Percentiles rank a stretch among this genome's conserved stretches.
Evolutionary conservation across 1,140 invertebrate genomes (phyloP).

Genomic region (Pantala flavescens): DNA sequence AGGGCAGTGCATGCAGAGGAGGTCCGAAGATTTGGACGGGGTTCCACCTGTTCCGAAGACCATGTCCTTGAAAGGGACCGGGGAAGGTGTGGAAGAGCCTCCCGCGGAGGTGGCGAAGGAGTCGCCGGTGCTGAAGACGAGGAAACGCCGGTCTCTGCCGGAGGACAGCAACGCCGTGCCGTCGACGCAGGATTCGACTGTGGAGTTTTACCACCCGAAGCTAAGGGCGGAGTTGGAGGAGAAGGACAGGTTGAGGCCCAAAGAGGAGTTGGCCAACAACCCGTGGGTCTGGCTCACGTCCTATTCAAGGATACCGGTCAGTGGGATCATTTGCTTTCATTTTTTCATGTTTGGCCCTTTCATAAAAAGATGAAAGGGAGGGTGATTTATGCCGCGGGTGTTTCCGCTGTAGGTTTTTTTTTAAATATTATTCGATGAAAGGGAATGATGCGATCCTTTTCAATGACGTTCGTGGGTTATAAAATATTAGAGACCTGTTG

Average conservation of each 20-base stretch:
- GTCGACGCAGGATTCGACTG: background rate
- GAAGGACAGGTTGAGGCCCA: background rate
- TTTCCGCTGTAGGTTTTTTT: too few species aligned
- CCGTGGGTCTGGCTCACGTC: conserved; percentile 28
- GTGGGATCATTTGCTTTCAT: conserved; percentile 15
- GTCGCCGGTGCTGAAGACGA: background rate
- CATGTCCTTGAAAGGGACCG: too few species aligned
- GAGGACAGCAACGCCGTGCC: background rate
- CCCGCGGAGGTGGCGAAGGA: background rate
- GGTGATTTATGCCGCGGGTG: too few species aligned
- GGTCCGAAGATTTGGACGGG: background rate
- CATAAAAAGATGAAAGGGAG: too few species aligned
- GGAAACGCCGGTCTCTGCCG: background rate
- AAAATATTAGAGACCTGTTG: too few species aligned
- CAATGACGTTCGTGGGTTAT: too few species aligned
- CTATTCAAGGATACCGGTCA: conserved; percentile 29
- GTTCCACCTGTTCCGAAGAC: background rate
- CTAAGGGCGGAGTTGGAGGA: background rate
- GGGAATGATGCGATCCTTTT: too few species aligned
- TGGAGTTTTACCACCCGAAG: background rate
- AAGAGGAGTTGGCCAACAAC: conserved; percentile 17
- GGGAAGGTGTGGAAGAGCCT: background rate
- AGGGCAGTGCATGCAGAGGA: background rate
- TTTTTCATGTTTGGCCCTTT: too few species aligned
- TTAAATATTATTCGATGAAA: too few species aligned